Base-by-base conservation (phyloP, 2,797 vertebrate species). In the Nyctalus aviator region DNA sequence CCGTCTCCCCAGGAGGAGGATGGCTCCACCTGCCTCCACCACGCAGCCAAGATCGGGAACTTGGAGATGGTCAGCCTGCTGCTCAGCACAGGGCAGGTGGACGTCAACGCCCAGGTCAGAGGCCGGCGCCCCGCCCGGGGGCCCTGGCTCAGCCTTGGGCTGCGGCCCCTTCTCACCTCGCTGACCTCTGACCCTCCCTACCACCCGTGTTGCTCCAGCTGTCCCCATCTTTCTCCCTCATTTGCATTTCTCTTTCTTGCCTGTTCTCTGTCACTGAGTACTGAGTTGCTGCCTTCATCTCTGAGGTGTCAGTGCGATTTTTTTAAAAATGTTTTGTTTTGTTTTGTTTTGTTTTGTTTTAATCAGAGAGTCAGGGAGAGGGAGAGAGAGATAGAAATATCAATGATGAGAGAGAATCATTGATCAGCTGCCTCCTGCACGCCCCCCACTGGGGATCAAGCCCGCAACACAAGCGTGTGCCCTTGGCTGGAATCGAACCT, bases 1-100 rank as follows among this genome's bases (percentile, higher is more conserved):
- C 71, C 1, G 0, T 95, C 32, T 71, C 68, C 78, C 66, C 90
- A 99, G 99, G 99, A 99, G 94, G 99, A 99, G 4, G 99, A 99
- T 0, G 99, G 99, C 3, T 99, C 99, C n/a, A 99, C 99, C 1
- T 99, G 99, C 72, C 99, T 99, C 20, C 99, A 99, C 94, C 99
- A 99, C 0, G 99, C 99, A 5, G 99, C 99, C 97, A 99, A 99
- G 95, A 98, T 98, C 66, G 99, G 99, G 55, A 99, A 98, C 96
- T 96, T 99, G 95, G 99, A 99, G 87, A 99, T 99, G 87, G 98
- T 99, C 32, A 98, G 95, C 35, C 98, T 99, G 97, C 98, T 99
- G 59, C 98, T 99, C 46, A 98, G 99, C 97, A 99, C 99, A 0
- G 99, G 99, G 4, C 99, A 99, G 96, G 99, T 99, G 94, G 99